phyloP scores from a whole-genome alignment of 2,888 invertebrate species.

The Tetramorium bicarinatum region DNA sequence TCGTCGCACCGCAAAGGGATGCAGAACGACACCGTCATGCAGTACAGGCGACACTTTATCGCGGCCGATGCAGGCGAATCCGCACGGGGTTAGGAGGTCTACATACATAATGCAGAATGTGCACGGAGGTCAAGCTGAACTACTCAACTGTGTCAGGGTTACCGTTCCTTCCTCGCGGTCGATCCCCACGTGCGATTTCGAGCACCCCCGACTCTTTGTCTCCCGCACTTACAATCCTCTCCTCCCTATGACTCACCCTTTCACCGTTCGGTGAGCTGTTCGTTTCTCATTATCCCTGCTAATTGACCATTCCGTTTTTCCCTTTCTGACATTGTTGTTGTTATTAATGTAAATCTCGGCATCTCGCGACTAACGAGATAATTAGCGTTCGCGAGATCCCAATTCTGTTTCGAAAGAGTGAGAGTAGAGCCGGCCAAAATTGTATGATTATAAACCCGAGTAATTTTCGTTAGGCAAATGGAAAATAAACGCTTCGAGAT shows the following conservation, averaged over 20 bases:
- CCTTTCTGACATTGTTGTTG: constrained; percentile 72
- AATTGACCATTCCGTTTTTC: constrained; percentile 73
- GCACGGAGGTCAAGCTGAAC: constrained; percentile 74
- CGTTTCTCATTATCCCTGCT: constrained; percentile 76
- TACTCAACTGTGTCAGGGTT: constrained; percentile 84
- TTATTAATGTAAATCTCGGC: constrained; percentile 65
- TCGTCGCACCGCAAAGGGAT: constrained; percentile 20
- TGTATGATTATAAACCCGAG: constrained; percentile 6
- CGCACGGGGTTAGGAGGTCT: constrained; percentile 78
- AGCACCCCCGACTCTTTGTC: constrained; percentile 29
- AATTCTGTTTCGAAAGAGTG: neutral
- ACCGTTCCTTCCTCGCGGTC: constrained; percentile 63
- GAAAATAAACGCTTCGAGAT: constrained; percentile 1
- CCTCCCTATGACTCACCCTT: constrained; percentile 50
- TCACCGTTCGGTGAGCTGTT: constrained; percentile 51
- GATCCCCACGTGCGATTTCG: constrained; percentile 69
- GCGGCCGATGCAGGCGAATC: constrained; percentile 59
- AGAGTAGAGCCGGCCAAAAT: neutral
- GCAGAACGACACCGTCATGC: constrained; percentile 45
- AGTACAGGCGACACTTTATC: constrained; percentile 34
- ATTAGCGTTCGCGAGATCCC: constrained; percentile 66
- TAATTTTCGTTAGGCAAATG: constrained; percentile 9
- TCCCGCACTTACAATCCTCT: constrained; percentile 19
- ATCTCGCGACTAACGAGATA: constrained; percentile 69
- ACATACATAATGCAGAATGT: constrained; percentile 81